phyloP scores from a whole-genome alignment of 2,113 vertebrate genomes.

The Gobius niger region DNA sequence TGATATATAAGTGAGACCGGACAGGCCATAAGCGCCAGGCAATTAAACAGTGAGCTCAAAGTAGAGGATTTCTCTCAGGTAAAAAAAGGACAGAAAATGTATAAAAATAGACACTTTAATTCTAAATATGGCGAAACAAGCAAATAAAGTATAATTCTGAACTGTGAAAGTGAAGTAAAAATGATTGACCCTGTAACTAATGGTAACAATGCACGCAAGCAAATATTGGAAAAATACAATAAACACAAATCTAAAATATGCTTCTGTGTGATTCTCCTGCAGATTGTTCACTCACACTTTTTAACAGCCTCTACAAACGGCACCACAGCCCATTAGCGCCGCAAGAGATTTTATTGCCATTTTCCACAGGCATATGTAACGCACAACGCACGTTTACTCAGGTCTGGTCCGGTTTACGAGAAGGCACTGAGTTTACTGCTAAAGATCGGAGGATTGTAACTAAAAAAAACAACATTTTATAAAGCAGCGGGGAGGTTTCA shows the following conservation, averaged over 20 bases:
- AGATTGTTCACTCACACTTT: conserved; percentile 20
- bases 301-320: conserved; percentile 31
- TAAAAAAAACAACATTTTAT: neutral
- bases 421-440: conserved; percentile 44
- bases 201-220: too few relatives aligned
- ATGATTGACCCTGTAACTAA: too few relatives aligned
- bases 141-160: too few relatives aligned
- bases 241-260: neutral
- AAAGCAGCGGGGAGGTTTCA: neutral
- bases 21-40: too few relatives aligned
- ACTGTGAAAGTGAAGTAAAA: too few relatives aligned
- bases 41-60: too few relatives aligned
- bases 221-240: neutral
- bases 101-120: too few relatives aligned
- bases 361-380: conserved; percentile 53
- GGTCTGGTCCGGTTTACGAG: conserved; percentile 43
- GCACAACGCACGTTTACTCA: conserved; percentile 21
- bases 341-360: conserved; percentile 43
- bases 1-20: too few relatives aligned
- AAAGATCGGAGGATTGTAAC: conserved; percentile 1
- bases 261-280: neutral
- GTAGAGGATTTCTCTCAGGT: too few relatives aligned
- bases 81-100: too few relatives aligned
- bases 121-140: too few relatives aligned
- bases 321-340: conserved; percentile 48